These are phyloP conservation scores for Sorex maritimensis DNA, from an alignment of 2,797 vertebrate genomes.

Conservation along the genomic window DNA sequence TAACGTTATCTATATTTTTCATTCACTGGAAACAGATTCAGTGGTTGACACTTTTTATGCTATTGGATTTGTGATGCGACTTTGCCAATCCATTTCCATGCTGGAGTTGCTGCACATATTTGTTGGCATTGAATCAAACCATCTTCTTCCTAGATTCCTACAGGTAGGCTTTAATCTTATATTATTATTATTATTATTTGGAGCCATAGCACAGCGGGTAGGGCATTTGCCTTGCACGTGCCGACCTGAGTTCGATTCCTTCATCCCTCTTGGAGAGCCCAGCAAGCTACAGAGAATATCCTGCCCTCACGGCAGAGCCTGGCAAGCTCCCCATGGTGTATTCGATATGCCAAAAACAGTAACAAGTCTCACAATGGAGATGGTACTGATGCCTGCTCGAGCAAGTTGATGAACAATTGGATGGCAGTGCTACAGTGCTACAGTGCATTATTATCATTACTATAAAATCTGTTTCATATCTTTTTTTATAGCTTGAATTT, in stretches of 20 bases:
- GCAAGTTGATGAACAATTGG: no score
- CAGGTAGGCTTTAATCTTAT: conserved; percentile 90
- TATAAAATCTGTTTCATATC: conserved; percentile 5
- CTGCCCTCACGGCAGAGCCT: no score
- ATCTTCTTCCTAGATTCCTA: conserved; percentile 93
- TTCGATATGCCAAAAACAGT: no score
- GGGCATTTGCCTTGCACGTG: no score
- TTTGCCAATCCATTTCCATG: conserved; percentile 95
- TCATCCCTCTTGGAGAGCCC: no score
- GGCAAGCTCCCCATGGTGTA: no score
- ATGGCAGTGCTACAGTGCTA: no score
- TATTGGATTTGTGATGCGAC: conserved; percentile 95
- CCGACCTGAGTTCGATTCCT: no score
- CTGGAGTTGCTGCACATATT: conserved; percentile 96
- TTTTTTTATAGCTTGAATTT: conserved; percentile 32
- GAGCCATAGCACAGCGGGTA: no score
- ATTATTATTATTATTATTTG: background rate
- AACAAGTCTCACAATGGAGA: no score
- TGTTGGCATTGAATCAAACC: conserved; percentile 92
- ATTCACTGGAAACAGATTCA: conserved; percentile 91
- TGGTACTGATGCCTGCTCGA: no score
- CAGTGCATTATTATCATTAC: background rate
- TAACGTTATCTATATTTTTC: conserved; percentile 58
- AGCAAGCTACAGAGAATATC: no score
- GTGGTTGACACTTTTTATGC: conserved; percentile 96